Evolutionary conservation across 2,113 vertebrate species (phyloP).

Genomic region (Nannospalax galili): DNA sequence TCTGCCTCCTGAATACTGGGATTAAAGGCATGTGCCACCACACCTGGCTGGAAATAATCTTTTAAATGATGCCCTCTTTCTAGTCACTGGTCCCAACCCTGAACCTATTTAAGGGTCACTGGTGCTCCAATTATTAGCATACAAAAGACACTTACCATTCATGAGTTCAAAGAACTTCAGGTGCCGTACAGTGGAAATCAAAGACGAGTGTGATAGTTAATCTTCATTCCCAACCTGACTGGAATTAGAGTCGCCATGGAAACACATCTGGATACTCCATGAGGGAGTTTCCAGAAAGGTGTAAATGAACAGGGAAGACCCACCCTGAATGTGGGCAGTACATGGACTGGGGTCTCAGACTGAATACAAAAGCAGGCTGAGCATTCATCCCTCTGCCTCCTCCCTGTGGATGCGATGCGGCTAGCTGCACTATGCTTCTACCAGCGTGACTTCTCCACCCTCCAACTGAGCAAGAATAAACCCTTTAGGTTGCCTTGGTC

Average conservation of each 20-base stretch:
- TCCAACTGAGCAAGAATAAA: neutral
- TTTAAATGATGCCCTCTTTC: neutral
- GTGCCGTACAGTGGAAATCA: too few relatives aligned
- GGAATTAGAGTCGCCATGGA: neutral
- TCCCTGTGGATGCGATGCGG: neutral
- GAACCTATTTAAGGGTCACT: neutral
- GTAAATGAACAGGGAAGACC: too few relatives aligned
- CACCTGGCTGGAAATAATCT: neutral
- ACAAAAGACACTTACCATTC: neutral
- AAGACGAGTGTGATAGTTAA: neutral
- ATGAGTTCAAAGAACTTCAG: neutral
- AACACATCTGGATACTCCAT: neutral
- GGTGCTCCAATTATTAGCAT: neutral
- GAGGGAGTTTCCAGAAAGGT: too few relatives aligned
- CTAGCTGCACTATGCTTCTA: too few relatives aligned
- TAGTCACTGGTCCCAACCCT: neutral
- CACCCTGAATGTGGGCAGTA: too few relatives aligned
- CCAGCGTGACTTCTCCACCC: neutral
- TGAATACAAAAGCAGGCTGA: too few relatives aligned
- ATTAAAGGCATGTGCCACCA: too few relatives aligned
- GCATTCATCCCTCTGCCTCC: neutral
- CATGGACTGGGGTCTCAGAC: too few relatives aligned
- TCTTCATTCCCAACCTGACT: neutral
- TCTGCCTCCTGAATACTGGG: too few relatives aligned
- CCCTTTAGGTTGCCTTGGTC: neutral